These are phyloP conservation scores for Aldabrachelys gigantea DNA, from an alignment of 2,113 vertebrate genomes.

Conservation along the genomic window DNA sequence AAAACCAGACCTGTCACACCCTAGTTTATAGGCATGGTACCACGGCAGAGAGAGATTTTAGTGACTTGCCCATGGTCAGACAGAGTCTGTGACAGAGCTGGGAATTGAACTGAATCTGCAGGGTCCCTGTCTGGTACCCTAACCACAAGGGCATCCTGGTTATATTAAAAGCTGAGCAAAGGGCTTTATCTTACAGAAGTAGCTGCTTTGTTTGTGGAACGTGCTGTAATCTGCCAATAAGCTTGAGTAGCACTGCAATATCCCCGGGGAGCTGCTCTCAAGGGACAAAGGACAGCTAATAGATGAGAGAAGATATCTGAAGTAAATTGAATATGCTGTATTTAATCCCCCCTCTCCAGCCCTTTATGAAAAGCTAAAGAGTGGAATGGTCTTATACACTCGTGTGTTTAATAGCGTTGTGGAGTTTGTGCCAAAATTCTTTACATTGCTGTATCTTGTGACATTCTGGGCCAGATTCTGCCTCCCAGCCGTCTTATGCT, in stretches of 20 bases:
- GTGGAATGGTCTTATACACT: neutral
- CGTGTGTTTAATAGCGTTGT: neutral
- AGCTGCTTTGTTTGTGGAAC: neutral
- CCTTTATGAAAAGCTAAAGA: neutral
- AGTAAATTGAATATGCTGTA: neutral
- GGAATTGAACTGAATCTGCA: neutral
- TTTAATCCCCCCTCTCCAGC: neutral
- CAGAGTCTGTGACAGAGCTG: neutral
- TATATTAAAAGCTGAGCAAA: neutral
- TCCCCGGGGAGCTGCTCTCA: neutral
- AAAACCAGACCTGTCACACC: too few species aligned
- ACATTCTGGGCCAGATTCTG: neutral
- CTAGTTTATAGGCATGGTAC: too few species aligned
- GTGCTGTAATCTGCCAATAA: accelerated
- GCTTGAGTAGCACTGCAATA: neutral
- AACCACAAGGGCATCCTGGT: neutral
- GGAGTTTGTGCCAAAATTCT: slow-evolving; percentile 43
- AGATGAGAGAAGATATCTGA: neutral
- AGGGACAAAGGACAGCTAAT: neutral
- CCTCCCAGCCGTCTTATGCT: accelerated
- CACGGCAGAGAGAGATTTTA: neutral
- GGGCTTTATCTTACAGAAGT: neutral
- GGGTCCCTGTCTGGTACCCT: accelerated
- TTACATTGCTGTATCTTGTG: neutral
- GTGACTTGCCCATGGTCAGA: neutral